Conservation (phyloP, 2,797 vertebrate species). For the Knipowitschia caucasica region DNA sequence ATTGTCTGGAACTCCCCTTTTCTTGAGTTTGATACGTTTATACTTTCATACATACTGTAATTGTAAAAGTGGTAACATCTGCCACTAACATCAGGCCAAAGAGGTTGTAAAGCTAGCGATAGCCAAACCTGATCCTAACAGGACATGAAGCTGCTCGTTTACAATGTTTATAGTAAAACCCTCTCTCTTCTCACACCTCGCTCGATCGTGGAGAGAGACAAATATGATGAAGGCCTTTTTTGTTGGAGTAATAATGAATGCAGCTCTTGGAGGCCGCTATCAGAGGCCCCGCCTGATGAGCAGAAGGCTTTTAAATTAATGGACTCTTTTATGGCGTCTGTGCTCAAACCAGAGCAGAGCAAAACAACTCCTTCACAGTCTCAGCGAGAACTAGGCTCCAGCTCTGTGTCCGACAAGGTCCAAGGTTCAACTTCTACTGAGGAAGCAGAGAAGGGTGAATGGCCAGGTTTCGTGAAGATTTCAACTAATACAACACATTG, state of each 20-base stretch:
- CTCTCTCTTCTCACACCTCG: constrained; percentile 18
- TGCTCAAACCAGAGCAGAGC: not conserved
- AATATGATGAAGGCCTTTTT: constrained; percentile 28
- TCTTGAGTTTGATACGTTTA: too few species aligned
- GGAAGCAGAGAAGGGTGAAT: not conserved
- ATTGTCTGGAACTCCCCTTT: too few species aligned
- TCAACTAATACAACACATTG: too few species aligned
- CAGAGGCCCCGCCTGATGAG: constrained; percentile 20
- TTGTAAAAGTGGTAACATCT: too few species aligned
- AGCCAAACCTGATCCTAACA: too few species aligned
- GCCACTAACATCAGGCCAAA: too few species aligned
- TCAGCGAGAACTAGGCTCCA: not conserved
- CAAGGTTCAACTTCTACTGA: constrained; percentile 2
- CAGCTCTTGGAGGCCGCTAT: constrained; percentile 20
- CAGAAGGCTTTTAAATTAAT: constrained; percentile 20
- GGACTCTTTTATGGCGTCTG: constrained; percentile 3
- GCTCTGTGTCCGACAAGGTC: not conserved
- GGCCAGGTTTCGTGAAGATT: too few species aligned
- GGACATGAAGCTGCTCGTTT: not conserved
- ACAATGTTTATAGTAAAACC: constrained; percentile 18
- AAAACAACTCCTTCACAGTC: not conserved
- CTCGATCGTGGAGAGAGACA: constrained; percentile 34
- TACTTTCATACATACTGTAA: too few species aligned
- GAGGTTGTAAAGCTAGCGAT: too few species aligned
- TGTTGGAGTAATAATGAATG: constrained; percentile 39